Conservation (phyloP, 2,888 invertebrate species). For the Amiota minor region DNA sequence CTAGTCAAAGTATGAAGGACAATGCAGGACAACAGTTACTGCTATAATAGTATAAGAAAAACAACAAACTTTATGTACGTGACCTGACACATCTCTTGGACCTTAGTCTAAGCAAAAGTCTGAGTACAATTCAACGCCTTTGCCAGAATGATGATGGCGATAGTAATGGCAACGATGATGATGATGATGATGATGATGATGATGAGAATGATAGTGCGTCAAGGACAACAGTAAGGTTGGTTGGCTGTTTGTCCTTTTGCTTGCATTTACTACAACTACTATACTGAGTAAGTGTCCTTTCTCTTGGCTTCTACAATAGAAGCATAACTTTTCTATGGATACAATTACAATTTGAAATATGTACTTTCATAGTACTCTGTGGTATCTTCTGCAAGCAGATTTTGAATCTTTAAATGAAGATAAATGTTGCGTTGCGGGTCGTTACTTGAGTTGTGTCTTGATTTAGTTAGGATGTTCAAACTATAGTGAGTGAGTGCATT, state of each 20-base stretch:
- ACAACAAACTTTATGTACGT: conserved; percentile 12
- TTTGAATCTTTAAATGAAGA: conserved; percentile 22
- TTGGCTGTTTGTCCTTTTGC: not conserved
- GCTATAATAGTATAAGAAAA: too few species aligned
- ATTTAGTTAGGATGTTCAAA: too few species aligned
- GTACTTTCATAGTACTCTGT: not conserved
- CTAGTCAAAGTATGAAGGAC: conserved; percentile 3
- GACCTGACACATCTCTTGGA: conserved; percentile 9
- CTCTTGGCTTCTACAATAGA: not conserved
- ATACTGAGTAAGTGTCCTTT: not conserved
- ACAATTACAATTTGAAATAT: not conserved
- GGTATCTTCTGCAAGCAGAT: conserved; percentile 21
- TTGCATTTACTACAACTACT: conserved; percentile 5
- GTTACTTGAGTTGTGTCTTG: conserved; percentile 7
- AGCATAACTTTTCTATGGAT: too few species aligned
- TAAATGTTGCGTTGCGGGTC: conserved; percentile 22
- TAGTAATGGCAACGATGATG: not conserved
- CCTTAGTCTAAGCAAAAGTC: too few species aligned
- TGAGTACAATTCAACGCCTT: not conserved
- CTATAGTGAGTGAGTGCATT: too few species aligned
- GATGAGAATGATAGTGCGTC: not conserved
- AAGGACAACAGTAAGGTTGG: conserved; percentile 1
- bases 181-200: conserved; percentile 23
- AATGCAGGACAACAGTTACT: conserved; percentile 1
- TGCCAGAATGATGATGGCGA: conserved; percentile 36